Evolutionary conservation across 2,888 invertebrate species (phyloP), one percentile per base, ranked within the genome.

Genomic region (Nemoura dubitans): DNA sequence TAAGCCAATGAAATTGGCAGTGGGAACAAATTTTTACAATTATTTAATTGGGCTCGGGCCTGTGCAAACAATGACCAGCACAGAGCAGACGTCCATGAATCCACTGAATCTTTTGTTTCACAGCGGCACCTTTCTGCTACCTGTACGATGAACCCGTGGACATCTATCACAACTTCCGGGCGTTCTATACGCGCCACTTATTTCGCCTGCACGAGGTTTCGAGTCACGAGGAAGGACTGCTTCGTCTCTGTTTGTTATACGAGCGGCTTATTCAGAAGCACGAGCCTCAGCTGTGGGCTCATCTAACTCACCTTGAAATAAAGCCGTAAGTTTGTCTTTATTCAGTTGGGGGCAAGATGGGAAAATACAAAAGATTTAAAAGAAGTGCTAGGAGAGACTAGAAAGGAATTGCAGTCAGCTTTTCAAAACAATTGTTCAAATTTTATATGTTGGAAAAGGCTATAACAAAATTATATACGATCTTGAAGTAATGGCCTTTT

Each of bases 111-210:
- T 76, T 7, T 59, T 14, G 16, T 10, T 59, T 14, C 59, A 76
- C 92, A 98, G 98, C 98, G 83, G 97, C 98, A 0, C 98, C 98
- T 0, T 96, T 99, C 90, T 98, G 98, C 91, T 99, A 98, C 90
- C 92, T 99, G 43, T 98, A 96, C 91, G 97, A 98, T 89, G 97
- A 98, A 89, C 96, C 98, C 0, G 95, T 96, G 25, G 94, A 95
- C 86, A 93, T 98, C 86, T 99, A 98, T 91, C 97, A 95, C 90
- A 96, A 98, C 0, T 98, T 98, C 92, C 94, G 98, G 86, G 96
- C 98, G 21, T 96, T 98, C 90, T 99, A 99, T 92, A 93, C 96
- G 87, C 94, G 98, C 86, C 98, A 98, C 90, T 98, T 98, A 95
- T 97, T 97, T 92, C 94, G 97, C 42, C 93, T 99, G 86, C 98